phyloP scores from a whole-genome alignment of 2,888 invertebrate species.

The Conchocele bisecta region DNA sequence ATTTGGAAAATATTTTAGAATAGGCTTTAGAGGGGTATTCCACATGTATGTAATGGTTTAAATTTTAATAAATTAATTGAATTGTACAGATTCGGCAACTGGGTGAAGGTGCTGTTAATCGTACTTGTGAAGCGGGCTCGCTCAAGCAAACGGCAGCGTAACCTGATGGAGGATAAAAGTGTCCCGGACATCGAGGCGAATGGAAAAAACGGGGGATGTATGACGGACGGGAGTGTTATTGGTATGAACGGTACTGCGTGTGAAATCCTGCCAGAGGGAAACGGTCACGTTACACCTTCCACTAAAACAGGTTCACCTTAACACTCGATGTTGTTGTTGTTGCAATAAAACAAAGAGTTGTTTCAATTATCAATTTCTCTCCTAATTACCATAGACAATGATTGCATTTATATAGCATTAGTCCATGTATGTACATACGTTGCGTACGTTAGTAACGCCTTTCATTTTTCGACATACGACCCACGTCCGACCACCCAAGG shows the following conservation, averaged over 20 bases:
- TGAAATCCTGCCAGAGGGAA: conserved; percentile 50
- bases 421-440: too few species aligned
- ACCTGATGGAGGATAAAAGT: conserved; percentile 52
- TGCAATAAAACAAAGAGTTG: too few species aligned
- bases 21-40: neutral
- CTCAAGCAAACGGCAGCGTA: conserved; percentile 66
- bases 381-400: too few species aligned
- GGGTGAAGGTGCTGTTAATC: conserved; percentile 78
- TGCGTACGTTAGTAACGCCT: too few species aligned
- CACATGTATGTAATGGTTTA: too few species aligned
- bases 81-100: conserved; percentile 70
- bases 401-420: too few species aligned
- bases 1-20: neutral
- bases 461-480: too few species aligned
- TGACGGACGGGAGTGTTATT: conserved; percentile 66
- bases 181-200: conserved; percentile 64
- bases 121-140: conserved; percentile 69
- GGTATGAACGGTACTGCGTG: conserved; percentile 67
- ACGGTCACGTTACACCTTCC: conserved; percentile 55
- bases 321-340: too few species aligned
- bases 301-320: conserved; percentile 61
- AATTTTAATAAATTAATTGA: neutral
- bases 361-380: too few species aligned
- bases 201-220: conserved; percentile 66
- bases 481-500: too few species aligned